Evolutionary conservation across 2,888 invertebrate genomes (phyloP).

Genomic region (Pogonocherus hispidulus): DNA sequence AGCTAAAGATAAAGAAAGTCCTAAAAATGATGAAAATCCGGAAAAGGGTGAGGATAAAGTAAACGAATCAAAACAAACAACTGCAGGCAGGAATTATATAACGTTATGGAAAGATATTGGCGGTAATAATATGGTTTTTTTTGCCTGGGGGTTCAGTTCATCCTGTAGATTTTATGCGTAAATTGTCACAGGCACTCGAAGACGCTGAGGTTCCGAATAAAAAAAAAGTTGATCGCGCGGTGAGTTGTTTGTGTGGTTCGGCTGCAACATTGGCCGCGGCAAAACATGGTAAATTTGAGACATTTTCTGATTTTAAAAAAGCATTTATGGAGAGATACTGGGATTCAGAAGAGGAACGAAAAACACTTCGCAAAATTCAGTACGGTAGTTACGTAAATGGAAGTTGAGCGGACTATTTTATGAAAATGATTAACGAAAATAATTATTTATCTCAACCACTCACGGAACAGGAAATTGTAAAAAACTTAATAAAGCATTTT

Average conservation of each 20-base stretch:
- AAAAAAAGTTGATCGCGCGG: not conserved
- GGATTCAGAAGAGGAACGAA: not conserved
- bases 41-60: no score
- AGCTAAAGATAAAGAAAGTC: no score
- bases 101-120: not conserved
- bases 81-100: not conserved
- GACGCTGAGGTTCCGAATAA: not conserved
- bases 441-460: not conserved
- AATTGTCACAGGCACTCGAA: not conserved
- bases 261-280: not conserved
- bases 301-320: not conserved
- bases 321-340: not conserved
- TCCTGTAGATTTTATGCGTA: not conserved
- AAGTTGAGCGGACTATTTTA: not conserved
- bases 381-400: not conserved
- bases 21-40: no score
- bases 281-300: not conserved
- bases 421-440: not conserved
- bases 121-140: not conserved
- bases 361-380: not conserved
- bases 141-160: not conserved
- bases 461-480: not conserved
- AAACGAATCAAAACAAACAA: no score
- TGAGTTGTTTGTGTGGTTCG: not conserved
- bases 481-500: not conserved